Evolutionary conservation across 1,140 invertebrate genomes (phyloP), one percentile per base, ranked within the genome.

Genomic region (Chionoecetes opilio): DNA sequence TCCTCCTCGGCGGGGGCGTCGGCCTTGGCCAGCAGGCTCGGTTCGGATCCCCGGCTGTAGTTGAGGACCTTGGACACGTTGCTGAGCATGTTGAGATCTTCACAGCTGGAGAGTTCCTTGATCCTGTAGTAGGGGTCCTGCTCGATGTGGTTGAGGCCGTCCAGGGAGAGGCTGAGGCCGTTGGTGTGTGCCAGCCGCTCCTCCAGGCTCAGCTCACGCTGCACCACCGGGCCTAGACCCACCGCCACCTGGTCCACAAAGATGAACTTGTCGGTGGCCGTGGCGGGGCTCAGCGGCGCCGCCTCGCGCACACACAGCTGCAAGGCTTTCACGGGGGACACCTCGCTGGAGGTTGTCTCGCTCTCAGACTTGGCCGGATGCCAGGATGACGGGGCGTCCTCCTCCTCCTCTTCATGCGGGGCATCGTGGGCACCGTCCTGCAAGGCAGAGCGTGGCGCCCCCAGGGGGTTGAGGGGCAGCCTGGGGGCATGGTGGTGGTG

Each of bases 71-170:
- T 95, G 9, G 88, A 85, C 31, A 93, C 92, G 38, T 75, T 91
- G 35, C 93, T 93, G 75, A 94, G 89, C 37, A 95, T 34, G 31
- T 95, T 95, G 34, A 95, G 53, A 53, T 95, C 94, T 63, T 95
- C 94, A 92, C 94, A 95, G 46, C 94, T 91, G 63, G 94, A 95
- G 11, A 95, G 82, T 29, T 92, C 88, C 37, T 87, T 92, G 34
- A 94, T 94, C 87, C 90, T 94, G 32, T 91, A 94, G 82, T 87
- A 95, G 26, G 90, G 34, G 84, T 84, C 82, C 41, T 90, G 63
- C 37, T 90, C 93, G 94, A 95, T 95, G 82, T 93, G 93, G 86
- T 95, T 95, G 17, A 95, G 63, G 53, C 95, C 95, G 94, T 95
- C 95, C 75, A 95, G 41, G 35, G 95, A 95, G 86, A 95, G 94